Evolutionary conservation across 1,140 invertebrate species (phyloP), one percentile per base, ranked within the genome.

Genomic region (Maniola jurtina): DNA sequence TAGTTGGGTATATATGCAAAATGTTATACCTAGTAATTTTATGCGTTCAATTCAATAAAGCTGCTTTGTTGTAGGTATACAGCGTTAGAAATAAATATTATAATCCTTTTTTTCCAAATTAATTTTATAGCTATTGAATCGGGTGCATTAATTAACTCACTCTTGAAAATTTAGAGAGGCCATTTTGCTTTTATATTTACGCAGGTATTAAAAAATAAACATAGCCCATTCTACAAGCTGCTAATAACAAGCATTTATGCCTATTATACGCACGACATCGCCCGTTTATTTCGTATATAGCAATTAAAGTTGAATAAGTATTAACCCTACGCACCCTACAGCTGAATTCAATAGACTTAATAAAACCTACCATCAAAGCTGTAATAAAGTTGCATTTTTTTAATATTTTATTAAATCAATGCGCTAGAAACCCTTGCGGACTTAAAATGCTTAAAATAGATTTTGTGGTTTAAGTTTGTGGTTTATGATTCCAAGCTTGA

Each of bases 381-480:
- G 54, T 67, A 52, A 52, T 15, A 38, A 11, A 57, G 60, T 62
- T 62, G 55, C 66, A 68, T 62, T 62, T 45, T 62, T 62, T 57
- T 56, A 62, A 68, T 57, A 52, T 58, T 68, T 66, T 65, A 64
- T 64, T 56, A 62, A 71, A 68, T 68, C 15, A 62, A 68, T 65
- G 68, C 57, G 65, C 63, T 68, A 65, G 55, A 64, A 65, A 61
- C 63, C 64, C 62, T 68, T 64, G 58, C 61, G 55, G 69, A 45
- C 60, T 61, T n/a, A n/a, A n/a, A n/a, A n/a, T 60, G 35, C 56
- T 71, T 61, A 70, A 70, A 73, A 61, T 70, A 67, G 64, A 70
- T 70, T 70, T 70, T 61, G 52, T 70, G 67, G 64, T 73, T 73
- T 64, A 70, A 64, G 66, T 69, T 54, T 59, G 61, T 50, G 63